Conservation (phyloP, 2,113 vertebrate species). For the Festucalex cinctus region DNA sequence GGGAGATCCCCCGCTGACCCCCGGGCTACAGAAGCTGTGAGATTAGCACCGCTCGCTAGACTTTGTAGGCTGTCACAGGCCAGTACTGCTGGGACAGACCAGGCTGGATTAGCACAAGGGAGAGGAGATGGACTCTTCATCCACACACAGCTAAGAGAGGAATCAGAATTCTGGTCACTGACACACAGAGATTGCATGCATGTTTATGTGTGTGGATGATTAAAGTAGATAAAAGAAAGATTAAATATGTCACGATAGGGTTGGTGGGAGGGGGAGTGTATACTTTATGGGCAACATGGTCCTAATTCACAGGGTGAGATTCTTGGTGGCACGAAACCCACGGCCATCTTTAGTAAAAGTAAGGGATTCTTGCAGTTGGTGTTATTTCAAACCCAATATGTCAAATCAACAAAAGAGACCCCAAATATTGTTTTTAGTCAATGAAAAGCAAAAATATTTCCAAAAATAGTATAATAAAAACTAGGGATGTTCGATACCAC, state of each 20-base stretch:
- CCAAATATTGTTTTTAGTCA: too few relatives aligned
- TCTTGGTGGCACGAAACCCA: neutral
- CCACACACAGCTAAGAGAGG: slow-evolving; percentile 60
- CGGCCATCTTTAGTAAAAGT: neutral
- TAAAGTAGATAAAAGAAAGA: slow-evolving; percentile 44
- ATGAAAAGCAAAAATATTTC: too few relatives aligned
- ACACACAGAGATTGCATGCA: slow-evolving; percentile 36
- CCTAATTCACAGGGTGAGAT: slow-evolving; percentile 14
- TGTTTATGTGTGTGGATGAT: slow-evolving; percentile 23
- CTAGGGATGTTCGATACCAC: too few relatives aligned
- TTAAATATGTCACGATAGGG: slow-evolving; percentile 41
- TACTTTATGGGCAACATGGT: slow-evolving; percentile 8
- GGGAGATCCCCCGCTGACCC: slow-evolving; percentile 60
- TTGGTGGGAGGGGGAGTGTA: slow-evolving; percentile 5
- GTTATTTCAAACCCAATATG: neutral
- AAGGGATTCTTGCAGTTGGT: neutral
- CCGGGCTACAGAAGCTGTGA: slow-evolving; percentile 49
- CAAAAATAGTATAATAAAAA: too few relatives aligned
- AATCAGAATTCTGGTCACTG: slow-evolving; percentile 54
- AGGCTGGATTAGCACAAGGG: slow-evolving; percentile 64
- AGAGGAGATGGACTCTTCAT: slow-evolving; percentile 61
- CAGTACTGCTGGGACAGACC: slow-evolving; percentile 51
- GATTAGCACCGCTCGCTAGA: slow-evolving; percentile 56
- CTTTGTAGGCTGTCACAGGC: slow-evolving; percentile 69
- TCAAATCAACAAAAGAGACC: too few relatives aligned